Base-by-base conservation (phyloP, 1,140 invertebrate species). In the Drosophila sulfurigaster region DNA sequence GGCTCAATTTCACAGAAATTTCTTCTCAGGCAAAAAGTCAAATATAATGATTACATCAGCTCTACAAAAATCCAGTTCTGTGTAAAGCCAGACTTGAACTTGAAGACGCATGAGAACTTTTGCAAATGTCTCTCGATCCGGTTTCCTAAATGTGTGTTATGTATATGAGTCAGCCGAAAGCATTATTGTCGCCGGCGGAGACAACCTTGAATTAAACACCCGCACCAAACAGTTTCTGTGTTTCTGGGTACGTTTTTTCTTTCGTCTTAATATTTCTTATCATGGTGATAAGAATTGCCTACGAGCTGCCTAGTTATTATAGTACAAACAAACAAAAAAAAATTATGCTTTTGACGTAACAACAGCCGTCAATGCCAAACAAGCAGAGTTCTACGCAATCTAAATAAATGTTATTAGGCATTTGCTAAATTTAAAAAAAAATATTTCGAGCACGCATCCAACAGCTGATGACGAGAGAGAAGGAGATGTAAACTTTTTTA, bases 61-160 rank as follows among this genome's bases (percentile, higher is more conserved):
- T n/a, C 13, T n/a, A 62, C 16, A 41, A 49, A 25, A 60, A 71
- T 71, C 68, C 46, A 65, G 59, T 70, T 75, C 56, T 51, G 35
- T 64, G 67, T 75, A 71, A 71, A 52, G 16, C 8, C 28, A 60
- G 10, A 59, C 68, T 65, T 75, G 73, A 75, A 75, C 73, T 75
- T 75, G 73, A 65, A 32, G 41, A 0, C n/a, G 4, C 49, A 30
- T 56, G 32, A 59, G 45, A 68, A 54, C 60, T 68, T 25, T 68
- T 10, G 73, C 60, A 46, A 51, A 1, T 54, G n/a, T 43, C 41
- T 41, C 54, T 13, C 13, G 52, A 75, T 62, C 68, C 60, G 60
- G 73, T 75, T 75, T 62, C 46, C 38, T 7, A 46, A 35, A 30
- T 28, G 41, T 16, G 7, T 64, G 15, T 38, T 35, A 28, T 25